phyloP scores from a whole-genome alignment of 2,113 vertebrate genomes.

The Ploceus nigricollis region DNA sequence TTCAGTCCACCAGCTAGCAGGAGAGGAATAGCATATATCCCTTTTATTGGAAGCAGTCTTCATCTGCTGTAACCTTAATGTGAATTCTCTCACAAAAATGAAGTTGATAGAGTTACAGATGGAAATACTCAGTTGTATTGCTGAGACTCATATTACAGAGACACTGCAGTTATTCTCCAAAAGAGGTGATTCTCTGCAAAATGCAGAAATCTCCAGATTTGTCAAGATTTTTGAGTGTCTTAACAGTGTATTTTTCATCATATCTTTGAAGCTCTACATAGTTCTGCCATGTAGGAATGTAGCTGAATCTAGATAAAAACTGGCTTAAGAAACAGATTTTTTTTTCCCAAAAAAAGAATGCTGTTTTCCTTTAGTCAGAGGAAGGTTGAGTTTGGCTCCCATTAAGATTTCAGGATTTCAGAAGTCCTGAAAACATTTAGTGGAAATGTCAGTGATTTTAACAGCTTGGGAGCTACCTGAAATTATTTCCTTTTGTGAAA shows the following conservation, averaged over 20 bases:
- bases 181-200: background rate
- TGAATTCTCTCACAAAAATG: background rate
- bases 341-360: background rate
- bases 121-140: background rate
- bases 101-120: background rate
- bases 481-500: background rate
- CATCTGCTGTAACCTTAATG: background rate
- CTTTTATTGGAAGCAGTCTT: constrained; percentile 34
- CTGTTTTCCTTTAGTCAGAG: background rate
- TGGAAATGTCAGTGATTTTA: background rate
- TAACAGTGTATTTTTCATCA: background rate
- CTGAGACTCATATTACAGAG: background rate
- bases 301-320: background rate
- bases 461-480: background rate
- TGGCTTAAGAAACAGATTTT: background rate
- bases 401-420: background rate
- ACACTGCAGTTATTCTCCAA: background rate
- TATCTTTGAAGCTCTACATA: background rate
- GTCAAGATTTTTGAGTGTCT: background rate
- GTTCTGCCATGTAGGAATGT: background rate
- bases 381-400: background rate
- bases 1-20: background rate
- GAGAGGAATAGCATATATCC: background rate
- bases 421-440: background rate
- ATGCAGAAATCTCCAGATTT: background rate